phyloP scores from a whole-genome alignment of 1,140 invertebrate genomes.

The Pseudomyrmex gracilis region DNA sequence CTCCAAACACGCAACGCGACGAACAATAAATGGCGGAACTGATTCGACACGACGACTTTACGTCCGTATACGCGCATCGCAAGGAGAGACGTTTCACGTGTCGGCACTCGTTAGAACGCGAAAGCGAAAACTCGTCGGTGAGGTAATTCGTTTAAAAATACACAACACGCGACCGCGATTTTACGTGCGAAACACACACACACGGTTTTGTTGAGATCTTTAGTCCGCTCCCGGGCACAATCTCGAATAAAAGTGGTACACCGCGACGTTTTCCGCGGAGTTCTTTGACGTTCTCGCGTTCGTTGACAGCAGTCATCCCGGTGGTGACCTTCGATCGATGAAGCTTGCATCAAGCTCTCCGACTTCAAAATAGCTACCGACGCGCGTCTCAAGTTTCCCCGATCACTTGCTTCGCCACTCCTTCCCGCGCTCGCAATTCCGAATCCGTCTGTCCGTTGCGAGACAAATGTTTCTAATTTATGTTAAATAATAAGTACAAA shows the following conservation, averaged over 20 bases:
- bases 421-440: not conserved
- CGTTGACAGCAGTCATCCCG: not conserved
- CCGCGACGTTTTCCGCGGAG: not conserved
- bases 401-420: not conserved
- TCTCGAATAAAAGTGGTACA: not conserved
- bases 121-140: constrained; percentile 58
- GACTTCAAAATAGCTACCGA: constrained; percentile 54
- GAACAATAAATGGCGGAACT: constrained; percentile 6
- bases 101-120: constrained; percentile 34
- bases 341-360: constrained; percentile 41
- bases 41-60: not conserved
- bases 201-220: not conserved
- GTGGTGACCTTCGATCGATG: constrained; percentile 55
- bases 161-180: constrained; percentile 6
- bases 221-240: constrained; percentile 10
- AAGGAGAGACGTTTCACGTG: not conserved
- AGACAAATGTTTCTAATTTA: not conserved
- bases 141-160: constrained; percentile 72
- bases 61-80: not conserved
- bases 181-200: not conserved
- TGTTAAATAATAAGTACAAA: not conserved
- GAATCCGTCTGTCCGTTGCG: too few species aligned
- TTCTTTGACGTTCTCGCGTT: constrained; percentile 19
- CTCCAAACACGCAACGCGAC: not conserved
- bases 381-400: constrained; percentile 50